Conservation (phyloP, 2,113 vertebrate species). For the Colinus virginianus region DNA sequence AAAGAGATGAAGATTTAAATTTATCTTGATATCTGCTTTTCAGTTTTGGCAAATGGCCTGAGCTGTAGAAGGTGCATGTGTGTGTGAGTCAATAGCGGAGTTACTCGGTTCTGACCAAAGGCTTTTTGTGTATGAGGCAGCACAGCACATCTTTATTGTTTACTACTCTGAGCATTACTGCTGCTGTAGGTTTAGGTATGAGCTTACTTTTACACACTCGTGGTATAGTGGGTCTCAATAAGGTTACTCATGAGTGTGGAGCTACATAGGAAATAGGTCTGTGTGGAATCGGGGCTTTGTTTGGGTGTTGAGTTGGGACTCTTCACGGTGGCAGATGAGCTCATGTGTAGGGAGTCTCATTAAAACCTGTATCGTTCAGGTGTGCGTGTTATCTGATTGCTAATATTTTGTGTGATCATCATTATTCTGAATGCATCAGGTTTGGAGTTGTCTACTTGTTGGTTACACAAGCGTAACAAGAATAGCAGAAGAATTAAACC, state of each 20-base stretch:
- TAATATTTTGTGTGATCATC: slow-evolving; percentile 49
- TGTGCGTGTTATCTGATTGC: slow-evolving; percentile 20
- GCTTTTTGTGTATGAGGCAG: background rate
- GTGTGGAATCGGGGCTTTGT: background rate
- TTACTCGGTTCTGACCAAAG: background rate
- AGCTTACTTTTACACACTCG: background rate
- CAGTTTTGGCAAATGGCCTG: background rate
- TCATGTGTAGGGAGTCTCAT: background rate
- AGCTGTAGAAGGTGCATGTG: background rate
- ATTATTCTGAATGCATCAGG: slow-evolving; percentile 10
- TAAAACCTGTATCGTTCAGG: background rate
- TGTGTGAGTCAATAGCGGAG: background rate
- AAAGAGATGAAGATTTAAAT: background rate
- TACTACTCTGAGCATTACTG: background rate
- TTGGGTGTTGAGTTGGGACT: background rate
- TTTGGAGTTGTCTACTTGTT: background rate
- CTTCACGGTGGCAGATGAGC: background rate
- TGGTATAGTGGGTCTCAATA: background rate
- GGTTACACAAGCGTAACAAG: background rate
- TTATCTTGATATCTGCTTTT: background rate
- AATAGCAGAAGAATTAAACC: background rate
- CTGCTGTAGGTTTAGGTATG: background rate
- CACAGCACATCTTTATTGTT: background rate
- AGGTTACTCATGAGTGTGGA: background rate
- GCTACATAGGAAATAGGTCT: background rate